phyloP scores from a whole-genome alignment of 2,797 vertebrate species.

The Sebastes hubbsi region DNA sequence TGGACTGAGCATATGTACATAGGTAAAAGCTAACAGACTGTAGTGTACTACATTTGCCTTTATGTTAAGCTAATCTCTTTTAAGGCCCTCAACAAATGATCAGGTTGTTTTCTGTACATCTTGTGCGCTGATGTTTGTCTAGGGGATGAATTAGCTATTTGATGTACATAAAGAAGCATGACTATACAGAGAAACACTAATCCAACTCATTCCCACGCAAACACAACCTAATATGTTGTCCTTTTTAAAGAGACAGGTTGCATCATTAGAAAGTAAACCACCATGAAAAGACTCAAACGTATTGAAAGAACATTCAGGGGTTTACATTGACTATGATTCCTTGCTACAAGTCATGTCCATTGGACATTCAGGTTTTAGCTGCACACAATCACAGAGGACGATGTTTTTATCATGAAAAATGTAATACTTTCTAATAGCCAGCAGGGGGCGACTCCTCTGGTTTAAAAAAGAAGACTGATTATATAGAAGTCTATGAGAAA shows the following conservation, averaged over 20 bases:
- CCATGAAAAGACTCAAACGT: neutral
- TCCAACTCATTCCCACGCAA: neutral
- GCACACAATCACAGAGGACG: neutral
- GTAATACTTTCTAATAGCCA: rapidly evolving
- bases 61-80: neutral
- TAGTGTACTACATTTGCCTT: neutral
- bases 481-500: too few relatives aligned
- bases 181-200: neutral
- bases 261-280: neutral
- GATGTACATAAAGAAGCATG: neutral
- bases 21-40: neutral
- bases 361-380: neutral
- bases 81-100: neutral
- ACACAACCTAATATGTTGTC: neutral
- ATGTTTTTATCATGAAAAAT: neutral
- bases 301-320: neutral
- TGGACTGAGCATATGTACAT: neutral
- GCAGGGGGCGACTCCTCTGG: too few relatives aligned
- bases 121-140: neutral
- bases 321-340: neutral
- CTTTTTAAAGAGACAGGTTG: neutral
- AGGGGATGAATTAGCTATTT: neutral
- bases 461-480: rapidly evolving
- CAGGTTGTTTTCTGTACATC: neutral
- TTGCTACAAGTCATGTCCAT: neutral